Base-by-base conservation (phyloP, 2,113 vertebrate species). In the Arvicanthis niloticus region DNA sequence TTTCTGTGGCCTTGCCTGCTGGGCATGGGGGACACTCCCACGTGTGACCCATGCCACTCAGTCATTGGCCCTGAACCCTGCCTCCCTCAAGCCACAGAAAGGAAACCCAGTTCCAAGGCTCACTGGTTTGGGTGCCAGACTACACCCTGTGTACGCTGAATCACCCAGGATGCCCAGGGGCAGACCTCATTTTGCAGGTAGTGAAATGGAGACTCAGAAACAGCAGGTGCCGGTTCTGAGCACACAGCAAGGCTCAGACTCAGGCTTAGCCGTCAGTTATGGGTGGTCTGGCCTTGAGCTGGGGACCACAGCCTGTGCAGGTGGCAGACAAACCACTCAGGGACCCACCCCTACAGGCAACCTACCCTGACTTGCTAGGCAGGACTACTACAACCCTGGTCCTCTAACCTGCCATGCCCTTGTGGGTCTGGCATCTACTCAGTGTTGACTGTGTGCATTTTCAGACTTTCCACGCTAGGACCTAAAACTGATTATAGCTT, bases 21-120 rank as follows among this genome's bases (percentile, higher is more conserved):
- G 5, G 9, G 45, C 13, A 80, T 45, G 40, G 7, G 7, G n/a
- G 24, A 60, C 24, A 13, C 7, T 42, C 56, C 22, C 3, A 82
- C 37, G 58, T 56, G 6, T 13, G 53, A 58, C 53, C 22, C 56
- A 40, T 3, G 80, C 2, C 56, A 60, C 80, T 60, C 22, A 29
- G 81, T 8, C 81, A 82, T 26, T n/a, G 8, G 16, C 68, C 31
- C 34, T 45, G 4, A 62, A 3, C 34, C n/a, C 60, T 5, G 65
- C 21, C 60, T 5, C 56, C 21, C 1, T 72, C 53, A 8, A 0
- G 1, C 16, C 22, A 40, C 22, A 3, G 16, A 26, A 0, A 7
- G 65, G 37, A 42, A 60, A 31, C 19, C 7, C 45, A 7, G 4
- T 6, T 7, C 88, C 42, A 16, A 67, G 90, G 78, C 29, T 29